Evolutionary conservation across 2,888 invertebrate genomes (phyloP), one percentile per base, ranked within the genome.

Genomic region (Uropetala carovei): DNA sequence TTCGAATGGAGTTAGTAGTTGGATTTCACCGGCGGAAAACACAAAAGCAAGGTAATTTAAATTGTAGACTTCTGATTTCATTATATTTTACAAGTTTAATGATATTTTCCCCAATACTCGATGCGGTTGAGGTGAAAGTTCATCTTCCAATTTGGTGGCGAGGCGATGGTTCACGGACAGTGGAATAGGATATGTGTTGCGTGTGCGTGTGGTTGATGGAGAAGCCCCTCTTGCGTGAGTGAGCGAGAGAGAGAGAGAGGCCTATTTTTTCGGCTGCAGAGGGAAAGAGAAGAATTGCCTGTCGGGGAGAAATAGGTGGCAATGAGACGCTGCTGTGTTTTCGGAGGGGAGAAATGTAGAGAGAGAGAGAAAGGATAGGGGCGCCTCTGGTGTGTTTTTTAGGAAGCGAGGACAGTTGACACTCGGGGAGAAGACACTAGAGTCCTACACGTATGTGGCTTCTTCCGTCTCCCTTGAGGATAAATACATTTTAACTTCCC

Each of bases 331-430:
- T 27, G 75, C 10, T 22, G 75, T 75, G 27, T 75, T 13, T 27
- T 13, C 4, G 22, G n/a, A 75, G 75, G 22, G 14, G n/a, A 43
- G 82, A 30, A 30, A 27, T 14, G 10, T 2, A 16, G 82, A 13
- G 82, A 27, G 18, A 0, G 56, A 56, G 7, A 16, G 18, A 43
- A 43, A 27, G 81, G 22, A 30, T 30, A 7, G 27, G 57, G 83
- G 43, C 22, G 82, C 30, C 27, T 68, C 22, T 68, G 68, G 22
- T 16, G 75, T 27, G 85, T 22, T 86, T 85, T 56, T 22, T 59
- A 59, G 86, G 60, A 30, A 10, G 60, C 9, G 27, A 27, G 86
- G 86, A 60, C 86, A 86, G 86, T 86, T 86, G 86, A 86, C 86
- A 86, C 86, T 60, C 86, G 1, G 8, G 85, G 30, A 30, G 86